Evolutionary conservation across 2,797 vertebrate genomes (phyloP).

Genomic region (Crax fasciolata): DNA sequence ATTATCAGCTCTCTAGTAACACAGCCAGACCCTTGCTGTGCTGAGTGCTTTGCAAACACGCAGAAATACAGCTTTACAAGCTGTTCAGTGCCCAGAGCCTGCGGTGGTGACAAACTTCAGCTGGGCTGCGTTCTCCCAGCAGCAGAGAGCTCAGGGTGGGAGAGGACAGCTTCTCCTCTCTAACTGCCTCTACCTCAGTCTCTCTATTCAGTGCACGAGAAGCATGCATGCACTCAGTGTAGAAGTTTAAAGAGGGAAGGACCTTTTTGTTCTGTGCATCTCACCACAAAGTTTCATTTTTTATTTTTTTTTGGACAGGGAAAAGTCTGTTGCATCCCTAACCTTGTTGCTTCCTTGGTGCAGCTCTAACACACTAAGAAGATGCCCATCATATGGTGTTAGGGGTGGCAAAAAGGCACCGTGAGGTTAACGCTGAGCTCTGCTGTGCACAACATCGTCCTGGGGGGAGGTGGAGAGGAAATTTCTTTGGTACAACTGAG

Average conservation of each 20-base stretch:
- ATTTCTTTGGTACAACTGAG: not conserved
- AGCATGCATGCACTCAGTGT: not conserved
- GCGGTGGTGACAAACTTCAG: not conserved
- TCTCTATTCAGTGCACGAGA: not conserved
- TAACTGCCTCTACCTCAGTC: not conserved
- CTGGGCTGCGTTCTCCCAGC: not conserved
- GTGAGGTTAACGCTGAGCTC: not conserved
- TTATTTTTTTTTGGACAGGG: not conserved
- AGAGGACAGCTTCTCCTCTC: not conserved
- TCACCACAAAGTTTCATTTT: not conserved
- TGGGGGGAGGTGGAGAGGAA: not conserved
- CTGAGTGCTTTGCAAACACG: constrained; percentile 2
- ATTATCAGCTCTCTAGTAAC: not conserved
- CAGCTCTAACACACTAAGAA: not conserved
- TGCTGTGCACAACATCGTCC: not conserved
- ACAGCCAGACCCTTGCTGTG: not conserved
- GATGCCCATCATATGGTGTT: not conserved
- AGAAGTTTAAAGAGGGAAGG: not conserved
- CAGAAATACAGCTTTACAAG: constrained; percentile 1
- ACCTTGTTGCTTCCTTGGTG: not conserved
- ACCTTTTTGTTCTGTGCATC: not conserved
- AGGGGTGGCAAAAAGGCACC: not conserved
- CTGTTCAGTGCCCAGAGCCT: not conserved
- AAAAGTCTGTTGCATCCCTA: not conserved
- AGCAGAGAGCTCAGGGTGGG: not conserved